Base-by-base conservation (phyloP, 2,797 vertebrate species). In the Mus caroli region DNA sequence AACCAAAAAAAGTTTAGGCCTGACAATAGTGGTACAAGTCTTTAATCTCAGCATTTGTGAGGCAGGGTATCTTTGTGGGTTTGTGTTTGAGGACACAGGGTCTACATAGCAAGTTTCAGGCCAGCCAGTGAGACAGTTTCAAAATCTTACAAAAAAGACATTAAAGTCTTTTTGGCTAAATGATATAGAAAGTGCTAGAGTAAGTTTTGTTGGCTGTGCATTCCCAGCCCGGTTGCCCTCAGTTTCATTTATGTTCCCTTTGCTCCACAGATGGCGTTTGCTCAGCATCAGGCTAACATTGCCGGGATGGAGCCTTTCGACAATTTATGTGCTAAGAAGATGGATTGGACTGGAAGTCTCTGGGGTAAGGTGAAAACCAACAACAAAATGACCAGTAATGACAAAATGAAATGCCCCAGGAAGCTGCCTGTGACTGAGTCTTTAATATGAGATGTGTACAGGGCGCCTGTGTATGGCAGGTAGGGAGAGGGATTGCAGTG, bases 231-330 rank as follows among this genome's bases (percentile, higher is more conserved):
- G 0, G 67, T 8, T 1, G n/a, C 52, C 50, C 50, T 50, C 6
- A 6, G 50, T 24, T 7, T 54, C 34, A 3, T 76, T 12, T 91
- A 37, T 2, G 4, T 20, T 76, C 54, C 19, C 4, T 50, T 67
- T 3, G 94, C 84, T 91, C 82, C 19, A 40, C 97, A 99, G 99
- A 96, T 98, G 97, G 99, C 99, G 24, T 99, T 99, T 84, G 99
- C 99, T 0, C 99, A 99, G 87, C 99, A 99, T 94, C 99, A 99
- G 95, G 99, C 98, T 1, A 99, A 99, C 43, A 97, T 99, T 0
- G 98, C 98, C 11, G 99, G 99, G 98, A 98, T 99, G 98, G 98
- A 98, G 14, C 97, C 97, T 0, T 54, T 98, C 0, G 98, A 98
- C 62, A 75, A 97, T 0, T 2, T 92, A n/a, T 99, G 99, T 84